These are phyloP conservation scores for Peromyscus leucopus DNA, from an alignment of 2,113 vertebrate genomes.

Conservation along the genomic window DNA sequence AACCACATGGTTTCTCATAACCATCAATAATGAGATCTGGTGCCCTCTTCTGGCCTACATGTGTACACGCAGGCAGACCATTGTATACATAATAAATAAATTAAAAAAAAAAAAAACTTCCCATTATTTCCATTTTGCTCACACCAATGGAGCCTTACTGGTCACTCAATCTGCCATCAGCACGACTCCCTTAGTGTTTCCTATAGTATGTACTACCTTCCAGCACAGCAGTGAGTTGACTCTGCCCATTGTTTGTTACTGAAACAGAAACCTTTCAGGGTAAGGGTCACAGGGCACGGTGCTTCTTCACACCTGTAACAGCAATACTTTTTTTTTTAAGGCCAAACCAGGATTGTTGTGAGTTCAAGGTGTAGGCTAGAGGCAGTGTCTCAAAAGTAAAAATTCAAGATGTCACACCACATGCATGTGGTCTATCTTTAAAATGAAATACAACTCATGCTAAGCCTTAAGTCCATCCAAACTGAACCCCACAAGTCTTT, in stretches of 20 bases:
- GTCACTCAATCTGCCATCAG: neutral
- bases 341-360: neutral
- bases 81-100: no score
- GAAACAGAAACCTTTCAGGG: neutral
- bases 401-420: neutral
- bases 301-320: neutral
- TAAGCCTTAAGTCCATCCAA: neutral
- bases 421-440: neutral
- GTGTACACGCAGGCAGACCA: no score
- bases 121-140: neutral
- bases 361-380: neutral
- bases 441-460: neutral
- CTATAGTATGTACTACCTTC: neutral
- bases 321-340: neutral
- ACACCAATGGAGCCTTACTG: neutral
- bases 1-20: no score
- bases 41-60: no score
- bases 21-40: no score
- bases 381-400: neutral
- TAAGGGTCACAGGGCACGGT: neutral
- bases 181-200: neutral
- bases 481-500: neutral
- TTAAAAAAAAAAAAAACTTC: no score
- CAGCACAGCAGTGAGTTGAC: neutral
- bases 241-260: neutral